phyloP scores from a whole-genome alignment of 2,888 invertebrate species.

The Sturmia bella region DNA sequence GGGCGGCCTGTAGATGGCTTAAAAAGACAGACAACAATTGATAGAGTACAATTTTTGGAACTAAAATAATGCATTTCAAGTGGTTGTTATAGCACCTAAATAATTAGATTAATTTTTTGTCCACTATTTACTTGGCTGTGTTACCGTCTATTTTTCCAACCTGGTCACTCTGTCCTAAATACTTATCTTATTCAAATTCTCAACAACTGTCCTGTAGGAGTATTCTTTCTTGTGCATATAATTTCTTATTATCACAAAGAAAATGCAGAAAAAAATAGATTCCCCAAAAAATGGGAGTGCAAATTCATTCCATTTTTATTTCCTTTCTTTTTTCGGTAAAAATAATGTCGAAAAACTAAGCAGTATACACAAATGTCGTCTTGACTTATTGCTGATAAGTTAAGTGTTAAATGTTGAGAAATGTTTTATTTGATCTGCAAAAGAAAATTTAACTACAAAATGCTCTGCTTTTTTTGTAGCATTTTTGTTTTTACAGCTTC shows the following conservation, averaged over 20 bases:
- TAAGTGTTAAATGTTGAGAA: conserved; percentile 67
- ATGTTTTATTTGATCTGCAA: conserved; percentile 63
- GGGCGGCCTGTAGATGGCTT: too few relatives aligned
- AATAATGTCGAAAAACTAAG: conserved; percentile 16
- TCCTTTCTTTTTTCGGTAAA: background rate
- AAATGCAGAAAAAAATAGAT: conserved; percentile 26
- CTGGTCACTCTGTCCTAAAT: conserved; percentile 30
- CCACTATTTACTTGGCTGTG: too few relatives aligned
- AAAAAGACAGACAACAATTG: too few relatives aligned
- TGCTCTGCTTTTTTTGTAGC: conserved; percentile 7
- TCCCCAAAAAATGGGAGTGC: conserved; percentile 45
- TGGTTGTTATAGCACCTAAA: too few relatives aligned
- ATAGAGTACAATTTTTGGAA: too few relatives aligned
- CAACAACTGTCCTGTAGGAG: conserved; percentile 34
- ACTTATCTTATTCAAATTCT: conserved; percentile 8
- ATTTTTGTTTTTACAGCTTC: background rate
- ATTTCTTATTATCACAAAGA: background rate
- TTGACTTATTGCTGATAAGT: conserved; percentile 58
- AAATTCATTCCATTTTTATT: background rate
- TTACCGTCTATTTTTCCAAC: background rate
- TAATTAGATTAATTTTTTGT: too few relatives aligned
- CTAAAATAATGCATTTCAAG: too few relatives aligned
- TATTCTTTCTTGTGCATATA: conserved; percentile 37
- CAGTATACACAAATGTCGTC: conserved; percentile 22
- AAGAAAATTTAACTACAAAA: conserved; percentile 62